Evolutionary conservation across 2,888 invertebrate genomes (phyloP), one percentile per base, ranked within the genome.

Genomic region (Melanotus villosus): DNA sequence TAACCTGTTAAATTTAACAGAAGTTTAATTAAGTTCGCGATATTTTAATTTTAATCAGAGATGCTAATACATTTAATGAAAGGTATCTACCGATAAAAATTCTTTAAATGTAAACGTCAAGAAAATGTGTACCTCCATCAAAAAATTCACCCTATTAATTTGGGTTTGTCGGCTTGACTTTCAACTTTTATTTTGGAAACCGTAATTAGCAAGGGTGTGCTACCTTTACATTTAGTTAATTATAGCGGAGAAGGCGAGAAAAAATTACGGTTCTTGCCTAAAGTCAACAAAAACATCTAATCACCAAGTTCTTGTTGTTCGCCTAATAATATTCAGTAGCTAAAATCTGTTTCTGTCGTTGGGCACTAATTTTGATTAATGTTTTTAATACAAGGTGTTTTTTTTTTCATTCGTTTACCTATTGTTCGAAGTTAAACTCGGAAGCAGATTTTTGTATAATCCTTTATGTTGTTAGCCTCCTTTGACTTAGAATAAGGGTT

Each of bases 131-230:
- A 60, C 47, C 59, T 14, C 21, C 30, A 63, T 63, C 63, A 54
- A 63, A 52, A n/a, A n/a, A 21, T 30, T 32, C 43, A 64, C 56
- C 64, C 63, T 54, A 64, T 64, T 64, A 64, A 56, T 56, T 58
- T 65, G 3, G 26, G 18, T n/a, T 14, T 38, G 65, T 65, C 65
- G 65, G 65, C 58, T 50, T 30, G 21, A 58, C 58, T 65, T 65
- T 65, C 10, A 41, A 32, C 38, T 65, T 45, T 56, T 65, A 50
- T 50, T 50, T 52, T 30, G 9, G 41, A 52, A 76, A 77, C 76
- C 73, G 67, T 78, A 78, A 78, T 77, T 78, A 78, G 77, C 76
- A 74, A 78, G 76, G 77, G 76, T 76, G 76, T 78, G 77, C 76
- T 77, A 78, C 76, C 66, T 66, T 34, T 26, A 65, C 76, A 75